Evolutionary conservation across 2,888 invertebrate genomes (phyloP), one percentile per base, ranked within the genome.

Genomic region (Timandra comae): DNA sequence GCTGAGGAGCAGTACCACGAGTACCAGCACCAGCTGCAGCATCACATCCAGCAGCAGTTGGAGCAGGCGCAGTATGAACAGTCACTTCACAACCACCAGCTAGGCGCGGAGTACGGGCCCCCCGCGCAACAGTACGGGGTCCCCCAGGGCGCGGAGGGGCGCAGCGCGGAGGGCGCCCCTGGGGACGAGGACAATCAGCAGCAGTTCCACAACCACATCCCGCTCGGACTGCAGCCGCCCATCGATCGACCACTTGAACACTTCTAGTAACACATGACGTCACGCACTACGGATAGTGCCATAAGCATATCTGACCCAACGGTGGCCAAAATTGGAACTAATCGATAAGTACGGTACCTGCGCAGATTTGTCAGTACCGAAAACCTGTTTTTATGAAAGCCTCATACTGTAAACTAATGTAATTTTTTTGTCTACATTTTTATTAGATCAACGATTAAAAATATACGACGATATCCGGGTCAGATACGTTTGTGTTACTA

Each of bases 151-250:
- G 64, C 70, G n/a, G 82, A 81, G 29, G 81, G 81, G 0, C 69
- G 84, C 8, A 79, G 79, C 27, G 58, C 63, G 3, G 74, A 74
- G 27, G 62, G 53, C 7, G 61, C 52, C 19, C 52, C 46, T 1
- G n/a, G n/a, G n/a, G 51, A 43, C 3, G 46, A 38, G 0, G 58
- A 58, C 9, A 6, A 16, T 1, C 6, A 3, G 16, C 38, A 52
- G 11, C 73, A 74, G 42, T 86, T 55, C 49, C 79, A 77, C 46
- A 82, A 85, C 46, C 86, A 85, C 55, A 82, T 86, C 38, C 85
- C 86, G 0, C 59, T 80, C 8, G 76, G 73, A 4, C 64, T 82
- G 16, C 82, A 84, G 56, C 76, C 70, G n/a, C 85, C 85, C 2
- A 64, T 81, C 21, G 78, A 84, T 46, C 64, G 80, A 20, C 79